Evolutionary conservation across 2,888 invertebrate species (phyloP).

Genomic region (Laspeyria flexula): DNA sequence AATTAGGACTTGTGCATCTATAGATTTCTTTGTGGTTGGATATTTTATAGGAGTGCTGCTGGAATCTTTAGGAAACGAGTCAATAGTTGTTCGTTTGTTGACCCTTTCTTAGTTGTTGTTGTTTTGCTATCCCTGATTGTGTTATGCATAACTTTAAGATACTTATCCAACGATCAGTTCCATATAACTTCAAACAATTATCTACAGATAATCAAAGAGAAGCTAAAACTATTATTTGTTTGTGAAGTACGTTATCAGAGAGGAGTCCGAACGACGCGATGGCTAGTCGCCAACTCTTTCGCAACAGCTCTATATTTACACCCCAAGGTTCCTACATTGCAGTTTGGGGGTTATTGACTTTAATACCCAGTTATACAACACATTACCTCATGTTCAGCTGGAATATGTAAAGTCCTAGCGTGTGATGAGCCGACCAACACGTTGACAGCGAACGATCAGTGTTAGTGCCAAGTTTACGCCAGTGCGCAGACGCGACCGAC

Average conservation of each 20-base stretch:
- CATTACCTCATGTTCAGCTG: conserved; percentile 63
- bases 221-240: conserved; percentile 24
- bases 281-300: conserved; percentile 80
- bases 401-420: conserved; percentile 57
- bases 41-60: too few relatives aligned
- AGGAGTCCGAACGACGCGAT: conserved; percentile 59
- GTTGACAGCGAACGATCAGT: conserved; percentile 55
- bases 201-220: conserved; percentile 7
- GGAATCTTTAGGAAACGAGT: too few relatives aligned
- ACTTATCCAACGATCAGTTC: neutral
- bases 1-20: neutral
- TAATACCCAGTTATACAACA: conserved; percentile 70
- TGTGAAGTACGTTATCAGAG: conserved; percentile 60
- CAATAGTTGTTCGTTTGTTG: too few relatives aligned
- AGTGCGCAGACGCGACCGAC: conserved; percentile 50
- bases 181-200: conserved; percentile 4
- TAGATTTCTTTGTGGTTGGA: too few relatives aligned
- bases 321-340: conserved; percentile 79
- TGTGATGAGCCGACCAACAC: conserved; percentile 35
- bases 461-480: conserved; percentile 78
- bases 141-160: neutral
- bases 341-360: conserved; percentile 85
- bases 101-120: too few relatives aligned
- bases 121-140: neutral
- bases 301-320: conserved; percentile 77